Conservation (phyloP, 2,888 invertebrate genomes). For the Pimpla rufipes region DNA sequence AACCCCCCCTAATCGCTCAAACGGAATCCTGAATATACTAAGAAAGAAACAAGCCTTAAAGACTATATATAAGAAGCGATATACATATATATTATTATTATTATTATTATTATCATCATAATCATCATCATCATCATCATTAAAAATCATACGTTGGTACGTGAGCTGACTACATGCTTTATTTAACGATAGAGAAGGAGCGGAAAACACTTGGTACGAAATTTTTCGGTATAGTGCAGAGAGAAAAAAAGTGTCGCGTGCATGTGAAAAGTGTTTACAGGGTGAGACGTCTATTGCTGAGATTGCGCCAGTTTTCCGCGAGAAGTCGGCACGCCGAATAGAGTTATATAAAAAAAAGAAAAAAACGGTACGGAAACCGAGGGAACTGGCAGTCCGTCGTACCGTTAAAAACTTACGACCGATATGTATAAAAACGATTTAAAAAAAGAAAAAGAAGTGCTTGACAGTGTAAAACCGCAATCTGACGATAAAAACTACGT, state of each 20-base stretch:
- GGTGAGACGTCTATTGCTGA: not conserved
- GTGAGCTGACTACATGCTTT: slow-evolving; percentile 53
- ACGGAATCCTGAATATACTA: slow-evolving; percentile 50
- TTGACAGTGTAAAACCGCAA: slow-evolving; percentile 70
- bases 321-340: not conserved
- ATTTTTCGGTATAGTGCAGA: slow-evolving; percentile 34
- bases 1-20: slow-evolving; percentile 17
- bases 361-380: slow-evolving; percentile 21
- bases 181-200: slow-evolving; percentile 43
- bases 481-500: slow-evolving; percentile 72
- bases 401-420: slow-evolving; percentile 36
- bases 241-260: slow-evolving; percentile 16
- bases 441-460: slow-evolving; percentile 67
- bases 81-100: slow-evolving; percentile 53
- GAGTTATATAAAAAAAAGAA: slow-evolving; percentile 10
- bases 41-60: slow-evolving; percentile 35
- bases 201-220: slow-evolving; percentile 41
- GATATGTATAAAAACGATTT: slow-evolving; percentile 43
- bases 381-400: slow-evolving; percentile 33
- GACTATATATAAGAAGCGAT: slow-evolving; percentile 52
- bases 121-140: too few relatives aligned
- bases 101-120: slow-evolving; percentile 49
- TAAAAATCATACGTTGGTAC: slow-evolving; percentile 32
- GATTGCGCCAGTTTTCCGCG: slow-evolving; percentile 13
- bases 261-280: slow-evolving; percentile 13